Percentiles rank a stretch among this genome's conserved stretches.
Evolutionary conservation across 1,140 invertebrate genomes (phyloP).

Genomic region (Papilio glaucus): DNA sequence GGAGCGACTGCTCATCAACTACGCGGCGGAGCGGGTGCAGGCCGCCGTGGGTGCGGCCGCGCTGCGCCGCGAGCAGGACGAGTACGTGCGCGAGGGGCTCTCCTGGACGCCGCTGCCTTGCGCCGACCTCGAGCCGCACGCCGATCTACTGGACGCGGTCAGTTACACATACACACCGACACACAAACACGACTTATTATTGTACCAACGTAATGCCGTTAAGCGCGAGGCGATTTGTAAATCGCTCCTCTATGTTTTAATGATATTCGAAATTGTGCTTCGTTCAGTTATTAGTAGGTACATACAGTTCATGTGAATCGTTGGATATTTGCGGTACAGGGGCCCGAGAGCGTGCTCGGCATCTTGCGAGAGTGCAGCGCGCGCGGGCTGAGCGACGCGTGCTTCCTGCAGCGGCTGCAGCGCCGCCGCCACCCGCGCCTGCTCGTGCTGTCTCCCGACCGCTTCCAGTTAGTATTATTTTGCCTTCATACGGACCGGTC

Average conservation of each 20-base stretch:
- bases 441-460: slow-evolving; percentile 75
- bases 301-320: too few species aligned
- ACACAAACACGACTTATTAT: too few species aligned
- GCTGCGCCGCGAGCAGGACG: slow-evolving; percentile 92
- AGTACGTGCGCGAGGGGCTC: slow-evolving; percentile 88
- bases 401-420: slow-evolving; percentile 89
- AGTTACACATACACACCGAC: not conserved
- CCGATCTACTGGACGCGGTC: slow-evolving; percentile 67
- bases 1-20: slow-evolving; percentile 95
- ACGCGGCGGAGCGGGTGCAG: slow-evolving; percentile 95
- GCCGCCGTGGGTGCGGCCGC: slow-evolving; percentile 88
- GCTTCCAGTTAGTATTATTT: slow-evolving; percentile 60
- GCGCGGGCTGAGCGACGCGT: slow-evolving; percentile 83
- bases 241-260: too few species aligned
- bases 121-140: slow-evolving; percentile 59
- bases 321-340: slow-evolving; percentile 39
- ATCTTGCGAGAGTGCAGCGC: slow-evolving; percentile 86
- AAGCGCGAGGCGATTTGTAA: too few species aligned
- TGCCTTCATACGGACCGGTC: too few species aligned
- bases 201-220: too few species aligned
- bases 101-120: slow-evolving; percentile 60
- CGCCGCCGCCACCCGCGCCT: slow-evolving; percentile 87
- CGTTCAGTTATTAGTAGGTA: too few species aligned
- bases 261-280: too few species aligned
- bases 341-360: slow-evolving; percentile 67